Evolutionary conservation across 2,888 invertebrate genomes (phyloP), one percentile per base, ranked within the genome.

Genomic region (Linnaemya tessellans): DNA sequence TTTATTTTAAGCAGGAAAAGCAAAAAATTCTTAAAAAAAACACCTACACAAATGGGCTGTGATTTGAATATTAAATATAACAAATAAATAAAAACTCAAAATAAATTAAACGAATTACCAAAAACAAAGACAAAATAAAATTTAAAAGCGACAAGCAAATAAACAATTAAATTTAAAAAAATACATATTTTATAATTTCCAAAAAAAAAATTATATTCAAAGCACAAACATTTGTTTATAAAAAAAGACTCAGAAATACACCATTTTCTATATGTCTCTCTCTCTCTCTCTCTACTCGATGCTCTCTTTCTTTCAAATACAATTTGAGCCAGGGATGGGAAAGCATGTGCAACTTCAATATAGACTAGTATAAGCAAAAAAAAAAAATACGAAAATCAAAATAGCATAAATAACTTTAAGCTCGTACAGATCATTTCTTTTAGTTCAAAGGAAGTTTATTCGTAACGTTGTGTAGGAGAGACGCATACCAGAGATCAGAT

Each of bases 1-100:
- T 11, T 25, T 20, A 51, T 62, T 11, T 25, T 20, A 51, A 49
- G 30, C 5, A 43, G 54, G 70, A 74, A 82, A 77, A 78, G 67
- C 73, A 51, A 51, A 84, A 81, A 80, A 43, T 54, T 56, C 35
- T 65, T 81, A 56, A 25, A 58, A 25, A 58, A 85, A 87, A 86
- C 60, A 86, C 82, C 70, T 84, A 86, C 84, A 86, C 84, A 84
- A 87, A 87, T 87, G 87, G 87, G 87, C 87, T 87, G 87, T 87
- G 87, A 87, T 87, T 87, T 87, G 87, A 86, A 87, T 86, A 85
- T 81, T 82, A 77, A 86, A 84, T 68, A 83, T 70, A 73, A 83
- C 80, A 86, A 60, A 70, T 58, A 80, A 68, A 81, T 78, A 80
- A 83, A 75, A 65, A 77, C 7, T 80, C 4, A 79, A 64, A 77